Evolutionary conservation across 2,888 invertebrate genomes (phyloP).

Genomic region (Heliconius ethilla): DNA sequence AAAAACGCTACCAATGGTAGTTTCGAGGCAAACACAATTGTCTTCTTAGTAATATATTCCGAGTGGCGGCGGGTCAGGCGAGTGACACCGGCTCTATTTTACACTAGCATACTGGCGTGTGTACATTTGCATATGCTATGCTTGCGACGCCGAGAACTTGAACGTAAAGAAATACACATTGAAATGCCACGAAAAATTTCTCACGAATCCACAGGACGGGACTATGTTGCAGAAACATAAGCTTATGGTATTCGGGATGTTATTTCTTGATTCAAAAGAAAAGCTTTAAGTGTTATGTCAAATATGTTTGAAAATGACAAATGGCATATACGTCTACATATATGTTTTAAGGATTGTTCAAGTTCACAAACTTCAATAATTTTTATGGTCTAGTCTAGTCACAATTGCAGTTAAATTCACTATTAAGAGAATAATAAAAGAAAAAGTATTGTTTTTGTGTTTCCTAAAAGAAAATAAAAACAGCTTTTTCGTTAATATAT

Average conservation of each 20-base stretch:
- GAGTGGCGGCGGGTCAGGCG: slow-evolving; percentile 64
- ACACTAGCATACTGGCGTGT: slow-evolving; percentile 46
- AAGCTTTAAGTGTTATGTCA: background rate
- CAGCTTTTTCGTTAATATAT: too few relatives aligned
- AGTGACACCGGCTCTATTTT: slow-evolving; percentile 57
- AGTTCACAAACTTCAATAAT: background rate
- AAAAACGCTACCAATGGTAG: slow-evolving; percentile 35
- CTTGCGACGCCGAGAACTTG: slow-evolving; percentile 30
- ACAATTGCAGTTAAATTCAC: too few relatives aligned
- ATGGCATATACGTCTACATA: background rate
- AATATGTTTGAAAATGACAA: background rate
- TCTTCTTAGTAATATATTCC: slow-evolving; percentile 67
- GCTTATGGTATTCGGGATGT: background rate
- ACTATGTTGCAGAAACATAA: background rate
- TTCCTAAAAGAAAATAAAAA: too few relatives aligned
- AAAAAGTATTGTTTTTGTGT: too few relatives aligned
- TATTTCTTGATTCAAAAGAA: background rate
- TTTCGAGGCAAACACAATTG: slow-evolving; percentile 41
- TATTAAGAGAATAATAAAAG: too few relatives aligned
- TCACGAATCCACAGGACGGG: slow-evolving; percentile 3
- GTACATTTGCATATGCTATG: slow-evolving; percentile 41
- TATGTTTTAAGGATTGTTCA: background rate
- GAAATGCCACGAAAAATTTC: slow-evolving; percentile 28
- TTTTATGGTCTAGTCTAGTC: background rate
- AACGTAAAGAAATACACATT: slow-evolving; percentile 30